phyloP scores from a whole-genome alignment of 1,140 invertebrate species.

The Pseudomyrmex concolor region DNA sequence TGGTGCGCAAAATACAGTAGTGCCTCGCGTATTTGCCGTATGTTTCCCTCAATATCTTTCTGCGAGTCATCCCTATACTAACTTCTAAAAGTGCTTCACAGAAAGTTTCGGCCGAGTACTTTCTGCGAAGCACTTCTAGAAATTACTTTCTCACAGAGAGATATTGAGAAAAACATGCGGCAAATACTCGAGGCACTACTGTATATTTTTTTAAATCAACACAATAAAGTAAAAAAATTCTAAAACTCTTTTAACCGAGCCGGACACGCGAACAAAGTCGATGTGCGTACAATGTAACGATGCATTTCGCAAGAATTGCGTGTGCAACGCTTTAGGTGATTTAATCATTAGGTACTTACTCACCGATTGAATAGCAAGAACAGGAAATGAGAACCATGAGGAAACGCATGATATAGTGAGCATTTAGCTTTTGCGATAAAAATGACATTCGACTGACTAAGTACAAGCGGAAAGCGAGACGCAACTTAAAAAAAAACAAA shows the following conservation, averaged over 20 bases:
- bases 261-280: neutral
- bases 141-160: too few species aligned
- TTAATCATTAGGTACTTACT: neutral
- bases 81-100: too few species aligned
- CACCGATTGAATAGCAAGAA: slow-evolving; percentile 3
- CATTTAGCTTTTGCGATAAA: slow-evolving; percentile 22
- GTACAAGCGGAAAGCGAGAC: neutral
- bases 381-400: slow-evolving; percentile 8
- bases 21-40: too few species aligned
- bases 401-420: slow-evolving; percentile 26
- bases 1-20: too few species aligned
- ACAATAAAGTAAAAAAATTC: neutral
- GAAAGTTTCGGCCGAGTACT: too few species aligned
- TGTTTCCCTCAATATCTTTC: too few species aligned
- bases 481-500: neutral
- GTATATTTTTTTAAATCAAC: too few species aligned
- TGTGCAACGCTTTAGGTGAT: slow-evolving; percentile 31
- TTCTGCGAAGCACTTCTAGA: too few species aligned
- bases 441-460: neutral
- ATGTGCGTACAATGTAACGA: neutral
- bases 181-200: too few species aligned
- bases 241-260: neutral
- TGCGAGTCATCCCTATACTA: too few species aligned
- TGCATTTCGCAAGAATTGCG: slow-evolving; percentile 1
- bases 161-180: too few species aligned